Conservation (phyloP, 2,888 invertebrate species). For the Colletes collaris region DNA sequence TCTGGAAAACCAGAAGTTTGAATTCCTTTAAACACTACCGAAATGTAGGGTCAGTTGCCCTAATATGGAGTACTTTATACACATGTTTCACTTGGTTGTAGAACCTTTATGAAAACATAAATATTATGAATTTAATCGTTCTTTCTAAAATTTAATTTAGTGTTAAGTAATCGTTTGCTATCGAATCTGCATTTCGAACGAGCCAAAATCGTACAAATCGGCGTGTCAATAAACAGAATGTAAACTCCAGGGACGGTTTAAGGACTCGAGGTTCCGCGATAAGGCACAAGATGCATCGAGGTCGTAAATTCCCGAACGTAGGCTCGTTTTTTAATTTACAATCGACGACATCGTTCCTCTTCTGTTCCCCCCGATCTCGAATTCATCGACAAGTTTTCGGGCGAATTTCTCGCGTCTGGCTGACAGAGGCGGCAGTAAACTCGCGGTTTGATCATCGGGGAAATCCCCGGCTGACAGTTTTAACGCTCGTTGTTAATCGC, state of each 20-base stretch:
- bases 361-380: neutral
- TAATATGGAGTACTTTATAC: no score
- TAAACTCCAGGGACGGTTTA: constrained; percentile 20
- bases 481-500: constrained; percentile 43
- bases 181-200: no score
- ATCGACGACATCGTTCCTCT: neutral
- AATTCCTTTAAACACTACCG: no score
- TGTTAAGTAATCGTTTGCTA: no score
- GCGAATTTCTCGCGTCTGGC: constrained; percentile 19
- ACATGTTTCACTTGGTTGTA: no score
- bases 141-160: no score
- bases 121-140: no score
- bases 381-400: constrained; percentile 2
- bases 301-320: constrained; percentile 19
- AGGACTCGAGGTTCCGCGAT: constrained; percentile 10
- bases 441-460: constrained; percentile 47
- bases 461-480: constrained; percentile 50
- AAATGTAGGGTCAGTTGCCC: no score
- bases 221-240: constrained; percentile 14
- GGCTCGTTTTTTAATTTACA: neutral
- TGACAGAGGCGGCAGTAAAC: constrained; percentile 46
- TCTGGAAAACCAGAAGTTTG: no score
- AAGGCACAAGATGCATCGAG: neutral
- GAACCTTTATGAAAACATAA: no score
- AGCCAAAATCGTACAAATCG: neutral